phyloP scores from a whole-genome alignment of 2,888 invertebrate genomes.

The Chaitophorus viminalis region DNA sequence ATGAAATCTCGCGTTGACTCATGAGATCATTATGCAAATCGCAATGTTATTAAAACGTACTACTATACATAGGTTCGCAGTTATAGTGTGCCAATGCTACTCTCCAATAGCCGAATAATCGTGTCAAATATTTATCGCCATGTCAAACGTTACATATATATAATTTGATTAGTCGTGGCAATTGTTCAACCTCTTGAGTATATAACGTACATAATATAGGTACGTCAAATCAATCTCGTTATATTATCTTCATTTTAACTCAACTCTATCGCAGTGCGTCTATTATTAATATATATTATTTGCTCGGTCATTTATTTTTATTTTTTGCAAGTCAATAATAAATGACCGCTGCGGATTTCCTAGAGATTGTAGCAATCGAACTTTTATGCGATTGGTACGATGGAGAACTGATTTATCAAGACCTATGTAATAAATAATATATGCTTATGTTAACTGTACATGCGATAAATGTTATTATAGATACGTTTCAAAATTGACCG shows the following conservation, averaged over 20 bases:
- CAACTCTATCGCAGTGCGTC: background rate
- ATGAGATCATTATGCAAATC: background rate
- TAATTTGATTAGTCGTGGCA: background rate
- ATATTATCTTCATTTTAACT: background rate
- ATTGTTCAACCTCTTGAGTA: background rate
- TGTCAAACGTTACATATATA: background rate
- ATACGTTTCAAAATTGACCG: too few species aligned
- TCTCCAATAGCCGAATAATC: background rate
- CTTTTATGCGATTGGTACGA: background rate
- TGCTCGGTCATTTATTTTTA: background rate
- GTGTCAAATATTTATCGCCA: background rate
- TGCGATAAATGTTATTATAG: too few species aligned
- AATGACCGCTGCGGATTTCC: background rate
- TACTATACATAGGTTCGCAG: background rate
- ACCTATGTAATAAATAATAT: background rate
- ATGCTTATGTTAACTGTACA: too few species aligned
- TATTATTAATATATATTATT: too few species aligned
- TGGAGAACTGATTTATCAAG: background rate
- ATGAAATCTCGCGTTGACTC: background rate
- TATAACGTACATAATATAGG: background rate
- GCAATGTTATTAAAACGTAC: background rate
- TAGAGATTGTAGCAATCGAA: background rate
- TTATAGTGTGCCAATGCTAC: background rate
- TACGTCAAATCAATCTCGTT: background rate
- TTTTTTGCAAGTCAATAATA: slow-evolving; percentile 8